A percentile compares a stretch with the other conserved stretches of the same genome.
Conservation (phyloP, 2,888 invertebrate species). For the Dioctria linearis region DNA sequence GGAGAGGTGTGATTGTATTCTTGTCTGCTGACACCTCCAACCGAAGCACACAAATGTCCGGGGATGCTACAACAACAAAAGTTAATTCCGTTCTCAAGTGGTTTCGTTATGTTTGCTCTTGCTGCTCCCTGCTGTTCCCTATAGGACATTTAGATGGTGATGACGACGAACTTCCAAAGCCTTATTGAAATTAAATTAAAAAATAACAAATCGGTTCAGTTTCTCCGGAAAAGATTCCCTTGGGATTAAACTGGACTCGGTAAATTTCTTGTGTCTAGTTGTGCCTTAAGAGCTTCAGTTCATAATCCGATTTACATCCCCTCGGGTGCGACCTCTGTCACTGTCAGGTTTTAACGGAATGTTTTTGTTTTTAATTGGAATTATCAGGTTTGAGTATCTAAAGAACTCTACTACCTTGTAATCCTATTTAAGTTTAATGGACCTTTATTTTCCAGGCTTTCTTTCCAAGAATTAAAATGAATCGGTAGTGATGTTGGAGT, state of each 20-base stretch:
- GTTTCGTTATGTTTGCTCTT: constrained; percentile 42
- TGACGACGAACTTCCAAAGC: constrained; percentile 9
- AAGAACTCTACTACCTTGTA: constrained; percentile 5
- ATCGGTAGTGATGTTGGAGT: neutral
- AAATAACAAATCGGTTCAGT: constrained; percentile 45
- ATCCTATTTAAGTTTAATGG: constrained; percentile 30
- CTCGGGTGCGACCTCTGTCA: constrained; percentile 22
- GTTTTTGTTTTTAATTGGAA: constrained; percentile 52
- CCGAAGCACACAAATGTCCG: neutral
- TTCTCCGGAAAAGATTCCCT: neutral
- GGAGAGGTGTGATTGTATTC: constrained; percentile 23
- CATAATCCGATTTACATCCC: constrained; percentile 34
- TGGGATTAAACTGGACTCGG: neutral
- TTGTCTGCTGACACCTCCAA: constrained; percentile 34
- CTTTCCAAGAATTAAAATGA: constrained; percentile 23
- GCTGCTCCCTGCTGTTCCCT: constrained; percentile 17
- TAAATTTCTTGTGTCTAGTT: constrained; percentile 25
- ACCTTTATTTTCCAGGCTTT: neutral
- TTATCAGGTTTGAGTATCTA: constrained; percentile 21
- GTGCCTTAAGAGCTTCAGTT: constrained; percentile 19
- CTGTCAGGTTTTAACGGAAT: constrained; percentile 29
- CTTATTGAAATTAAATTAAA: constrained; percentile 52
- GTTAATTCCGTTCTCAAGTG: constrained; percentile 49
- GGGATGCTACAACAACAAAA: constrained; percentile 44
- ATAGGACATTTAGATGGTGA: constrained; percentile 6